Evolutionary conservation across 2,797 vertebrate species (phyloP), one percentile per base, ranked within the genome.

Genomic region (Numenius phaeopus): DNA sequence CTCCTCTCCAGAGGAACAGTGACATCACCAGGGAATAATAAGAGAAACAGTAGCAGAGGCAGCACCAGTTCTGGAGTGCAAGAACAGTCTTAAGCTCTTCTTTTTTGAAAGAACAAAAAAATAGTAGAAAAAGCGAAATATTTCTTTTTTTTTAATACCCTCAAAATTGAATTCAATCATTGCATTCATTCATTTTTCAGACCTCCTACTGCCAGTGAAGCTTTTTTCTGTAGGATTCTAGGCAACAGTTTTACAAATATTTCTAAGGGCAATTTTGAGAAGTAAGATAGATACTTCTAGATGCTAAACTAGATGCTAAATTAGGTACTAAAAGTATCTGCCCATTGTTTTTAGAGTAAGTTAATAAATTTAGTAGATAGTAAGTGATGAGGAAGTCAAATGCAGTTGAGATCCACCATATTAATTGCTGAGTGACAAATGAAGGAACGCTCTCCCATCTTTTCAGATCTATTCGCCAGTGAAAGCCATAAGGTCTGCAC

Each of bases 401-500:
- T 47, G 19, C 8, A 42, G 14, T 8, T 2, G 2, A 92, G 5
- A 78, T 30, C 59, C 71, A 81, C 39, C 23, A 64, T 87, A 71
- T 65, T 39, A 65, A 39, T 66, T 78, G 46, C 59, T 67, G 72
- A 62, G 52, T 91, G 89, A 61, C 67, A 92, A 78, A 81, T 64
- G 70, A 90, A 94, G 79, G 30, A 81, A 78, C n/a, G 46, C 10
- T 88, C n/a, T 65, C 42, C 16, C 26, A 47, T 90, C 32, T 32
- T 92, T 97, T 97, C 54, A 84, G 71, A 80, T 32, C 39, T 52
- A 96, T 76, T 65, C 21, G 24, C 23, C 34, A 91, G 78, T 24
- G 65, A 93, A 96, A 95, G 39, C 78, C 97, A 82, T 89, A 96
- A 97, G 95, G 88, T 83, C 91, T 97, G 87, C 84, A 97, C 93